Conservation (phyloP, 92 coral and sea anemone genomes). For the Epizoanthus fatuus region DNA sequence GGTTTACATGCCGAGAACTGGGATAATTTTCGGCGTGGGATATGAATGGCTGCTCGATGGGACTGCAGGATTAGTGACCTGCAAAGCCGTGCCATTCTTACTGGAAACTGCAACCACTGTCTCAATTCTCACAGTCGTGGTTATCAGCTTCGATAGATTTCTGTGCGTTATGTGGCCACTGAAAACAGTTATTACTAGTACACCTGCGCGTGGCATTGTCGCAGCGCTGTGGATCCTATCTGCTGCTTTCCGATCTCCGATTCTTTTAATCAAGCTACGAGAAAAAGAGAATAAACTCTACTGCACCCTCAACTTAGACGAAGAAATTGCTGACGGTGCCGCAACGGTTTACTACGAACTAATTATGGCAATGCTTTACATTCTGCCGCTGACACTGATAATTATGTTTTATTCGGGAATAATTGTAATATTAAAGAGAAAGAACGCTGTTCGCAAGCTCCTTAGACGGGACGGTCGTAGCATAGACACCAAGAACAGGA, state of each 20-base stretch:
- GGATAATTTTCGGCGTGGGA: conserved; percentile 18
- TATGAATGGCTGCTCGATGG: conserved; percentile 26
- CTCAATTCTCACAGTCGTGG: conserved; percentile 26
- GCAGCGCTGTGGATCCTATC: conserved; percentile 13
- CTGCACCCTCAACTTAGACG: conserved; percentile 33
- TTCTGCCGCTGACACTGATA: conserved; percentile 11
- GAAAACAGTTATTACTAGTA: conserved; percentile 9
- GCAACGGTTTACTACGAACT: conserved; percentile 12
- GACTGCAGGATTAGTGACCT: background rate
- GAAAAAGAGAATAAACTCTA: background rate
- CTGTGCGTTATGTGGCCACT: conserved; percentile 40
- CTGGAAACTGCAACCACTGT: conserved; percentile 43
- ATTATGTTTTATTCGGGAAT: conserved; percentile 26
- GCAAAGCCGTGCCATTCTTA: conserved; percentile 31
- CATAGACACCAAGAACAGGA: conserved; percentile 4
- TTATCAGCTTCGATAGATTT: conserved; percentile 31
- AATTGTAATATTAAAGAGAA: conserved; percentile 26
- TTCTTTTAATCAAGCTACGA: conserved; percentile 7
- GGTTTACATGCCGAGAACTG: conserved; percentile 35
- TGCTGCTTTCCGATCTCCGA: conserved; percentile 35
- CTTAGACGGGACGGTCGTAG: background rate
- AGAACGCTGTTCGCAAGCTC: background rate
- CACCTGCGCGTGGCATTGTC: conserved; percentile 8
- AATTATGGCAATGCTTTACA: conserved; percentile 11
- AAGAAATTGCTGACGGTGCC: conserved; percentile 34